Evolutionary conservation across 2,797 vertebrate species (phyloP).

Genomic region (Neosilurus hyrtlii): DNA sequence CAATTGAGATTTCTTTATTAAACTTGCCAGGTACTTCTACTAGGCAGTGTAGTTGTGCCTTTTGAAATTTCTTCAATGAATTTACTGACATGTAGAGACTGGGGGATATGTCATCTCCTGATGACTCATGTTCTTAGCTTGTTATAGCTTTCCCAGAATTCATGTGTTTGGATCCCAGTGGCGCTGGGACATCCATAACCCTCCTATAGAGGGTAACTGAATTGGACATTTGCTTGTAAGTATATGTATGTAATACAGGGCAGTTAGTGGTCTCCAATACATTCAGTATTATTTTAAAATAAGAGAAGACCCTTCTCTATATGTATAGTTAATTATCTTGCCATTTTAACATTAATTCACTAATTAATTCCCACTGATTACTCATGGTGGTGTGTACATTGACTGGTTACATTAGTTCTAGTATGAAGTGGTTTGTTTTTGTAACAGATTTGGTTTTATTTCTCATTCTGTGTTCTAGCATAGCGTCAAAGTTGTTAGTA

Average conservation of each 20-base stretch:
- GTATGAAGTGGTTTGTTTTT: slow-evolving; percentile 1
- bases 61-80: too few species aligned
- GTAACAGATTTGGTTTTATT: not conserved
- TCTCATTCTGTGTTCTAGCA: too few species aligned
- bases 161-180: not conserved
- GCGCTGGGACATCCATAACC: not conserved
- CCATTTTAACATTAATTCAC: not conserved
- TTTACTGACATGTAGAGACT: too few species aligned
- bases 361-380: not conserved
- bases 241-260: not conserved
- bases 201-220: not conserved
- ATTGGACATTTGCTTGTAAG: not conserved
- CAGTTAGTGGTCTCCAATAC: not conserved
- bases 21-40: too few species aligned
- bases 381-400: not conserved
- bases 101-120: too few species aligned
- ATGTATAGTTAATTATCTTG: not conserved
- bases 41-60: too few species aligned
- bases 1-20: too few species aligned
- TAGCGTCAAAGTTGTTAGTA: not conserved
- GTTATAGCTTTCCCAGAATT: not conserved
- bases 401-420: not conserved
- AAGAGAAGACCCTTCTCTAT: not conserved
- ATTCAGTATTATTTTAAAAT: not conserved
- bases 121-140: too few species aligned